phyloP scores from a whole-genome alignment of 2,888 invertebrate species.

The Aphelenchoides bicaudatus region DNA sequence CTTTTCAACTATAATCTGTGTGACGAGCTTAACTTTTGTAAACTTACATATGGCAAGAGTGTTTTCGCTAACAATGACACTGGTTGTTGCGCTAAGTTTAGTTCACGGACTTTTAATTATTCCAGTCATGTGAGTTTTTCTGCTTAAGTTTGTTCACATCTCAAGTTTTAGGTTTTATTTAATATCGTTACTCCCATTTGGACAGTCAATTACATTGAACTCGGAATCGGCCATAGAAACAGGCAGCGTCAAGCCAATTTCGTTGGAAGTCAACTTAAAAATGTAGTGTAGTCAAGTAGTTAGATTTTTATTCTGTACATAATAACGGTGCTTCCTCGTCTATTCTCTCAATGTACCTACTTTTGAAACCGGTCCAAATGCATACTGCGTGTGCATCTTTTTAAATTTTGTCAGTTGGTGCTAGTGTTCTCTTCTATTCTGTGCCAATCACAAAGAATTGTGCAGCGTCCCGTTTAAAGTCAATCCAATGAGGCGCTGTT shows the following conservation, averaged over 20 bases:
- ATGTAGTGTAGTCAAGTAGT: neutral
- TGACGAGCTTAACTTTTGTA: slow-evolving; percentile 49
- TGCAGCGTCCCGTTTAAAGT: no score
- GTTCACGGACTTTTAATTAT: slow-evolving; percentile 57
- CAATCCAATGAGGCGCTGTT: no score
- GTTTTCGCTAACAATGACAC: slow-evolving; percentile 56
- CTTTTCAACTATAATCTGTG: slow-evolving; percentile 55
- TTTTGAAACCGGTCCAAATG: no score
- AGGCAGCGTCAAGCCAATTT: neutral
- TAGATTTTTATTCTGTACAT: neutral
- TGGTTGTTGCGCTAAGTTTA: slow-evolving; percentile 54
- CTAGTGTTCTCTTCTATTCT: no score
- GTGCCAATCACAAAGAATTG: no score
- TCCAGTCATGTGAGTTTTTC: slow-evolving; percentile 56
- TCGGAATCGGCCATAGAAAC: neutral
- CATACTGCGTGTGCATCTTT: no score
- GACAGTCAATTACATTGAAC: neutral
- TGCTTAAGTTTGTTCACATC: slow-evolving; percentile 41
- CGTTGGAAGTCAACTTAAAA: slow-evolving; percentile 6
- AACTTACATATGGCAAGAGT: slow-evolving; percentile 58
- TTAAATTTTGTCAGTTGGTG: no score
- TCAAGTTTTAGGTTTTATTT: no score
- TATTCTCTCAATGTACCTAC: neutral
- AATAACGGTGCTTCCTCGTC: neutral
- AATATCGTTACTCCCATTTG: slow-evolving; percentile 11